Evolutionary conservation across 2,113 vertebrate species (phyloP).

Genomic region (Pristiophorus japonicus): DNA sequence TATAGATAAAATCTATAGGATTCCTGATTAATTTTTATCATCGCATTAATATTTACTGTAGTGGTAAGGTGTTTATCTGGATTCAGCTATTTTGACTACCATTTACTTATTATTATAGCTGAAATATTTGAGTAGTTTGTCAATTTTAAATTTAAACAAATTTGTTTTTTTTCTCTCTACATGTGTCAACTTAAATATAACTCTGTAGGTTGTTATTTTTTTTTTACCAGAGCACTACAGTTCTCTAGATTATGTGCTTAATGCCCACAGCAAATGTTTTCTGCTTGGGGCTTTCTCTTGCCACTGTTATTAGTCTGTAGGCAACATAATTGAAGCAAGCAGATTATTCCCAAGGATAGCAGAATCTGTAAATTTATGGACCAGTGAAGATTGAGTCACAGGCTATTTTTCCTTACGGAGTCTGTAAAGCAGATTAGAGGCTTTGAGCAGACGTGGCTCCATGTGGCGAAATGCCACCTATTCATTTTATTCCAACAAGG

Average conservation of each 20-base stretch:
- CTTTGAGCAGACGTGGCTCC: neutral
- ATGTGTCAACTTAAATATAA: neutral
- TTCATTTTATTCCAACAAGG: neutral
- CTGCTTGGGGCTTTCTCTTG: neutral
- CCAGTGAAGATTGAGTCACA: neutral
- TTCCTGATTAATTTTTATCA: neutral
- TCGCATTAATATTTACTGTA: neutral
- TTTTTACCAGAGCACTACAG: neutral
- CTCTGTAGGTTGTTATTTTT: neutral
- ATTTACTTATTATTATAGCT: neutral
- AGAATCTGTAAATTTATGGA: neutral
- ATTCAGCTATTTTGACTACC: neutral
- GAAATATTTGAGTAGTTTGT: neutral
- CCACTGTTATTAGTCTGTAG: neutral
- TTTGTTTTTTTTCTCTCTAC: neutral
- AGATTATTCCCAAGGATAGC: neutral
- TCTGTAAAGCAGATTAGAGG: neutral
- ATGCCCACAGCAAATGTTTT: neutral
- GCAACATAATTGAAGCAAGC: neutral
- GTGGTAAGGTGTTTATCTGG: neutral
- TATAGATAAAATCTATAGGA: neutral
- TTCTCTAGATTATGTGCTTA: neutral
- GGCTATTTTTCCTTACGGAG: neutral
- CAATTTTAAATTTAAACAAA: neutral
- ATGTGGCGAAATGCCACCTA: neutral